Evolutionary conservation across 2,797 vertebrate species (phyloP).

Genomic region (Etheostoma nigrum): DNA sequence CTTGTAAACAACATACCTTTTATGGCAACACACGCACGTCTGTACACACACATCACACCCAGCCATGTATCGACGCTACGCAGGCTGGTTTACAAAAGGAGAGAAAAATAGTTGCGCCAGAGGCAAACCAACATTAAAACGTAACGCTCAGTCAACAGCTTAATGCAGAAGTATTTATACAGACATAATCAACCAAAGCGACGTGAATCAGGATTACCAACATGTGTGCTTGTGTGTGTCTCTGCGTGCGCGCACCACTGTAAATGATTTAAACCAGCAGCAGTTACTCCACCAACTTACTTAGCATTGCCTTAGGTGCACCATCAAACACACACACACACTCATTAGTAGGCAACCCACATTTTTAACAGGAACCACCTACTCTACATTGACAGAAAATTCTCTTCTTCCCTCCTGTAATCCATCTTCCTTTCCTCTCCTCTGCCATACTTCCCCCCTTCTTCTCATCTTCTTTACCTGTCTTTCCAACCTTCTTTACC

Average conservation of each 20-base stretch:
- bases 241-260: conserved; percentile 13
- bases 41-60: not conserved
- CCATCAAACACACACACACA: not conserved
- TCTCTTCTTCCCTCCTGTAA: conserved; percentile 48
- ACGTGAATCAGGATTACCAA: conserved; percentile 37
- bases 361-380: conserved; percentile 59
- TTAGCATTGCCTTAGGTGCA: conserved; percentile 61
- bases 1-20: not conserved
- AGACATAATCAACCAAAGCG: conserved; percentile 41
- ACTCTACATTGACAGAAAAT: conserved; percentile 39
- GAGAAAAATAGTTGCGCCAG: not conserved
- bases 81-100: not conserved
- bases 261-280: conserved; percentile 45
- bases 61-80: conserved; percentile 4
- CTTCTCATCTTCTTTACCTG: not conserved
- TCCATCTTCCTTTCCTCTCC: conserved; percentile 41
- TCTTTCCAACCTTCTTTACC: not conserved
- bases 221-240: conserved; percentile 35
- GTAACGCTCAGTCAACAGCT: conserved; percentile 47
- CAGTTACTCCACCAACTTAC: conserved; percentile 48
- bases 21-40: not conserved
- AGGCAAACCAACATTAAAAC: conserved; percentile 41
- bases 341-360: conserved; percentile 68
- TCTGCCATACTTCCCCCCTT: conserved; percentile 3
- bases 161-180: conserved; percentile 47